Evolutionary conservation across 1,140 invertebrate species (phyloP), one percentile per base, ranked within the genome.

Genomic region (Diploscapter pachys): DNA sequence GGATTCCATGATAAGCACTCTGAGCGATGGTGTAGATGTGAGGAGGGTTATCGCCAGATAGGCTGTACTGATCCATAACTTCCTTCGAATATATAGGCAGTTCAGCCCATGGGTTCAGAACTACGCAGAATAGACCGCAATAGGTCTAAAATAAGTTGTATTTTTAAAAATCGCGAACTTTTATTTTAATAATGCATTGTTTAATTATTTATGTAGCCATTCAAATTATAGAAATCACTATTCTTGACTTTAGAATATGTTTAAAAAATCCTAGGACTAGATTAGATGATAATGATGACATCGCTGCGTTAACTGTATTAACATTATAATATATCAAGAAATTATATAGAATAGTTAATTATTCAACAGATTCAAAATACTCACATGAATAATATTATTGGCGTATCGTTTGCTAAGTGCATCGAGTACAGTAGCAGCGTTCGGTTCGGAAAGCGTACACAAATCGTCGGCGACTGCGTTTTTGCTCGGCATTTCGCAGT

Each of bases 371-470:
- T 31, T 31, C 31, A 31, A 74, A 70, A n/a, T 51, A 79, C 72
- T 96, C 94, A 98, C 96, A 90, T 99, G 98, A 89, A 99, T 99
- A 83, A 98, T 91, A 87, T 95, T 92, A 90, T 91, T 90, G 89
- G 92, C 92, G 91, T 98, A 99, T 91, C 96, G 91, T 89, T 93
- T 91, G 89, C 94, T 95, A 89, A 99, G 91, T 89, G 97, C 98
- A 90, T 97, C 91, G 87, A 99, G 91, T 85, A 99, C 95, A 86
- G 94, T 95, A 88, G 96, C 95, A 88, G 99, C 96, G 90, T 98
- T 99, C 87, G 99, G 91, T 89, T 98, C 98, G 87, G 96, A 98
- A 91, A 99, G 92, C 89, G 96, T 96, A 83, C 96, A 98, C 94
- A 98, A 96, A 88, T 98, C 96, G 87, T 97, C 94, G 82, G 92